Evolutionary conservation across 1,140 invertebrate species (phyloP).

Genomic region (Ruditapes philippinarum): DNA sequence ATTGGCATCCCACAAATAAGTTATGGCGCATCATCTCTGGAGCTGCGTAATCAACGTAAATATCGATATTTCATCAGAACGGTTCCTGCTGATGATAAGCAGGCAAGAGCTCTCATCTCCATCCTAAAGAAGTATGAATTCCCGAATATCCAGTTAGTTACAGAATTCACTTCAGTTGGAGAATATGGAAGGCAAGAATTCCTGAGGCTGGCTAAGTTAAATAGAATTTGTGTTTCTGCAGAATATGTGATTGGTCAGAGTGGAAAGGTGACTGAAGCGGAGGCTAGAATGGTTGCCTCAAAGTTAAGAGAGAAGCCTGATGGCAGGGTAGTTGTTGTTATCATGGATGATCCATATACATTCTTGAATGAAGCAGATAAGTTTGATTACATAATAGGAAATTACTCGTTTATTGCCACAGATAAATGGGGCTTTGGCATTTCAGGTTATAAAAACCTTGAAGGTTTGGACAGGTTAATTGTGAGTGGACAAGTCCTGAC

Average conservation of each 20-base stretch:
- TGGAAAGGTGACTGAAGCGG: slow-evolving; percentile 70
- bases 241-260: slow-evolving; percentile 77
- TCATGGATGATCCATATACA: slow-evolving; percentile 92
- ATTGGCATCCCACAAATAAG: slow-evolving; percentile 92
- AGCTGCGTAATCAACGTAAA: slow-evolving; percentile 74
- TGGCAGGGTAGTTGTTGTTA: slow-evolving; percentile 90
- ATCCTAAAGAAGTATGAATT: slow-evolving; percentile 81
- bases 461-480: slow-evolving; percentile 89
- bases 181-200: slow-evolving; percentile 79
- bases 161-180: slow-evolving; percentile 79
- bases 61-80: slow-evolving; percentile 93
- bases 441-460: slow-evolving; percentile 88
- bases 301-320: slow-evolving; percentile 87
- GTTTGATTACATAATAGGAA: slow-evolving; percentile 81
- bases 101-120: slow-evolving; percentile 91
- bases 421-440: slow-evolving; percentile 91
- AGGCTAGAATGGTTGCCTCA: slow-evolving; percentile 75
- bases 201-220: slow-evolving; percentile 76
- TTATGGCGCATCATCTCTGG: slow-evolving; percentile 91
- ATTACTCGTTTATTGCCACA: slow-evolving; percentile 92
- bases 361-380: slow-evolving; percentile 88
- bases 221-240: slow-evolving; percentile 82
- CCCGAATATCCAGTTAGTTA: slow-evolving; percentile 82
- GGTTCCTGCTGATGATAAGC: slow-evolving; percentile 94
- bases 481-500: slow-evolving; percentile 79